Conservation (phyloP, 2,888 invertebrate species). For the Cheilosia grossa region DNA sequence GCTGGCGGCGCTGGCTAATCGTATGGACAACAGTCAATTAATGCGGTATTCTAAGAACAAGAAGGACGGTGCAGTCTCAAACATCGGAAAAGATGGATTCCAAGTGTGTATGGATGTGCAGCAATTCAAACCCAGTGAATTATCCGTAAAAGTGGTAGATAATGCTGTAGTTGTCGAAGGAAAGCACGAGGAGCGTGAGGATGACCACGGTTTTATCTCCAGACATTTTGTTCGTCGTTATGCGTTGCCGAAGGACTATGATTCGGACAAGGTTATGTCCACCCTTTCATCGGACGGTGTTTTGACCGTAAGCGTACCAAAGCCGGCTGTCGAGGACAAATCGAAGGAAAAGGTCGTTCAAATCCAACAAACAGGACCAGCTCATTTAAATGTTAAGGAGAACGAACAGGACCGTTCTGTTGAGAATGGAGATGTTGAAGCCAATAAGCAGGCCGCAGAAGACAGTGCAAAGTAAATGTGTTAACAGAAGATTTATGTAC, state of each 20-base stretch:
- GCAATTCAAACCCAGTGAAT: slow-evolving; percentile 88
- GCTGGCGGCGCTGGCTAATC: slow-evolving; percentile 78
- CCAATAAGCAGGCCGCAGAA: slow-evolving; percentile 9
- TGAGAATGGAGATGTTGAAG: slow-evolving; percentile 9
- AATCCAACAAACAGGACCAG: slow-evolving; percentile 85
- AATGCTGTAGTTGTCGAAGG: slow-evolving; percentile 87
- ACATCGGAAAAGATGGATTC: slow-evolving; percentile 86
- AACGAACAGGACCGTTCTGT: slow-evolving; percentile 32
- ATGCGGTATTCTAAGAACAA: slow-evolving; percentile 75
- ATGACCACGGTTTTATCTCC: slow-evolving; percentile 90
- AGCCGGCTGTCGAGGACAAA: slow-evolving; percentile 76
- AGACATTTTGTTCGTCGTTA: slow-evolving; percentile 91
- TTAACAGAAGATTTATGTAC: neutral
- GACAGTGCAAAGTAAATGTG: slow-evolving; percentile 24
- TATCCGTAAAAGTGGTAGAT: slow-evolving; percentile 87
- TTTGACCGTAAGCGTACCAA: slow-evolving; percentile 88
- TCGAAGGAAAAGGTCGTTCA: slow-evolving; percentile 84
- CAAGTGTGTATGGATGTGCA: slow-evolving; percentile 88
- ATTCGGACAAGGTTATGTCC: slow-evolving; percentile 88
- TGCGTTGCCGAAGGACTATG: slow-evolving; percentile 87
- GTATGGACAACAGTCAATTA: slow-evolving; percentile 79
- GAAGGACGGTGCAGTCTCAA: slow-evolving; percentile 72
- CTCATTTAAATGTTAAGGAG: slow-evolving; percentile 66
- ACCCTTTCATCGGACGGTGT: slow-evolving; percentile 92
- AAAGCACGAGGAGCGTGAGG: slow-evolving; percentile 88